A percentile compares a stretch with the other conserved stretches of the same genome.
Conservation (phyloP, 1,140 invertebrate genomes). For the Aphelinus certus region DNA sequence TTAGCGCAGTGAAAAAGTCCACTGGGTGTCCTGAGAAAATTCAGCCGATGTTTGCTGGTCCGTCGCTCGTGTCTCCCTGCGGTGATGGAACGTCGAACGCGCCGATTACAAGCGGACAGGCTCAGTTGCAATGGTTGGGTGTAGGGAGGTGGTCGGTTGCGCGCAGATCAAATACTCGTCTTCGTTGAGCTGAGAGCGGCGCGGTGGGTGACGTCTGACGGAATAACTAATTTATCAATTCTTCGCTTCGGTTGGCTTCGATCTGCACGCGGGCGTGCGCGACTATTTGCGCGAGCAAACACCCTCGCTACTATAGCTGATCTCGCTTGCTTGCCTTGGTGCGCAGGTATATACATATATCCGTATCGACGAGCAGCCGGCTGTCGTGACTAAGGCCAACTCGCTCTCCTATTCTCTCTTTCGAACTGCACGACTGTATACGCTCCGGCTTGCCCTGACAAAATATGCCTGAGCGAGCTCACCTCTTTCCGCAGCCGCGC, state of each 20-base stretch:
- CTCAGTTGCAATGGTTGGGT: too few relatives aligned
- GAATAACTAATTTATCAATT: conserved; percentile 68
- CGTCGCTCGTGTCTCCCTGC: too few relatives aligned
- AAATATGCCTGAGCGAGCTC: background rate
- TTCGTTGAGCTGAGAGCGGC: conserved; percentile 21
- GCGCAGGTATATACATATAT: background rate
- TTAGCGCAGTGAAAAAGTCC: too few relatives aligned
- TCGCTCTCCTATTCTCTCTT: conserved; percentile 8
- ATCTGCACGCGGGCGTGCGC: conserved; percentile 42
- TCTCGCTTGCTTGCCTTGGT: too few relatives aligned
- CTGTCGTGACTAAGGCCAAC: background rate
- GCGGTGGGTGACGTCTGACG: conserved; percentile 57
- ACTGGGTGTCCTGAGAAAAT: too few relatives aligned
- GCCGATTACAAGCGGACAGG: conserved; percentile 8
- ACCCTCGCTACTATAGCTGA: background rate
- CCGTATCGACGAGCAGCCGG: background rate
- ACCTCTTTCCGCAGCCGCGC: too few relatives aligned
- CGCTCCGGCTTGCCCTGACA: background rate
- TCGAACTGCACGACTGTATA: background rate
- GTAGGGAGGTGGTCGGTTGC: background rate
- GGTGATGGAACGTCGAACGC: too few relatives aligned
- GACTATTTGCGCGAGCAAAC: conserved; percentile 30
- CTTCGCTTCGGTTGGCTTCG: conserved; percentile 64
- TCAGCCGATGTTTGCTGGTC: too few relatives aligned
- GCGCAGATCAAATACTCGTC: conserved; percentile 58